phyloP scores from a whole-genome alignment of 2,797 vertebrate species.

The Manis pentadactyla region DNA sequence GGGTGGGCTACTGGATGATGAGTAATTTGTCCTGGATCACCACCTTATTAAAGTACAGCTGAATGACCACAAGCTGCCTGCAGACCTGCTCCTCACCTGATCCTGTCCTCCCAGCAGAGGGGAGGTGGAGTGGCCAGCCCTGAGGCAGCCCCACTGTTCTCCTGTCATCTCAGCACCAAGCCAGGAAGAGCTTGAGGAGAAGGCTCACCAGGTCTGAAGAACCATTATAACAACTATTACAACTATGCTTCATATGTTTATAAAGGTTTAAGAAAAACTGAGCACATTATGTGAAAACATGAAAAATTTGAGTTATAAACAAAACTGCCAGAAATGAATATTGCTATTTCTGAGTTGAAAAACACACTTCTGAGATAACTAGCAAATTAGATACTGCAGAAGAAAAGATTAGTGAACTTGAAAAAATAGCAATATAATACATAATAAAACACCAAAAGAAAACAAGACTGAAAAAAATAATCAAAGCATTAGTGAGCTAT shows the following conservation, averaged over 20 bases:
- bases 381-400: neutral
- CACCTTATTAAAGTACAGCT: constrained; percentile 93
- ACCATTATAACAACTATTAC: neutral
- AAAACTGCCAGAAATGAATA: neutral
- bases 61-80: constrained; percentile 91
- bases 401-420: neutral
- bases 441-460: neutral
- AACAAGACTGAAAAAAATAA: neutral
- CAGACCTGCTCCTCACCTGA: constrained; percentile 88
- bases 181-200: neutral
- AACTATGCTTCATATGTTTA: neutral
- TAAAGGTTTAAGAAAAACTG: neutral
- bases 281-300: neutral
- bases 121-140: constrained; percentile 75
- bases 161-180: neutral
- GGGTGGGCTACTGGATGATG: constrained; percentile 91
- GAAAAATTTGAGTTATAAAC: neutral
- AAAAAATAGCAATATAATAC: neutral
- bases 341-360: neutral
- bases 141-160: fast-evolving
- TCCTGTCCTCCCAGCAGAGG: constrained; percentile 90
- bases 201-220: neutral
- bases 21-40: constrained; percentile 93
- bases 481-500: neutral
- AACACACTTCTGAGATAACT: neutral